Percentiles rank a stretch among this genome's conserved stretches.
Conservation (phyloP, 1,140 invertebrate species). For the Leptinotarsa texana region DNA sequence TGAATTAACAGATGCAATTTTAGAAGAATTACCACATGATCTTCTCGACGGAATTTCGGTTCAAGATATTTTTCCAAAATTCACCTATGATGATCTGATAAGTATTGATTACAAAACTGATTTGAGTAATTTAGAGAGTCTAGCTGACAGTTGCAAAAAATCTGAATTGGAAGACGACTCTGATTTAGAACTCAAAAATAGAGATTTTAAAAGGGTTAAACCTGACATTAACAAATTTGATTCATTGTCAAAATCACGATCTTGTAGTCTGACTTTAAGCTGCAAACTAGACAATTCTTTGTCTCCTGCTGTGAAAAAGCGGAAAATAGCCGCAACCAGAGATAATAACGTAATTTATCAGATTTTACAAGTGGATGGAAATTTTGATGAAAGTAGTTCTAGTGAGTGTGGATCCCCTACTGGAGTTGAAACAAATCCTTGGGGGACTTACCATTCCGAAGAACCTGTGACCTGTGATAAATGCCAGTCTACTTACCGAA, state of each 20-base stretch:
- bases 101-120: slow-evolving; percentile 46
- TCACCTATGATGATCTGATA: slow-evolving; percentile 55
- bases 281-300: slow-evolving; percentile 67
- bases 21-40: slow-evolving; percentile 80
- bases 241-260: slow-evolving; percentile 55
- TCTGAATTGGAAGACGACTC: slow-evolving; percentile 49
- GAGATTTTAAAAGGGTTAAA: slow-evolving; percentile 66
- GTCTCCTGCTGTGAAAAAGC: slow-evolving; percentile 66
- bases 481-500: slow-evolving; percentile 88
- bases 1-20: slow-evolving; percentile 81
- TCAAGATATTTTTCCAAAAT: slow-evolving; percentile 74
- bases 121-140: slow-evolving; percentile 42
- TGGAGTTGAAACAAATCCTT: slow-evolving; percentile 37
- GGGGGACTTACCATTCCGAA: slow-evolving; percentile 58
- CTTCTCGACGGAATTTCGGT: slow-evolving; percentile 80
- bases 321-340: slow-evolving; percentile 63
- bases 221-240: slow-evolving; percentile 63
- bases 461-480: slow-evolving; percentile 83
- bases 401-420: slow-evolving; percentile 56
- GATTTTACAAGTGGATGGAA: slow-evolving; percentile 72
- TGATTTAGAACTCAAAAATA: slow-evolving; percentile 41
- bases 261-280: slow-evolving; percentile 70
- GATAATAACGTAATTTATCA: slow-evolving; percentile 52
- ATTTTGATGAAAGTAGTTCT: slow-evolving; percentile 66
- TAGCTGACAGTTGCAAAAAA: slow-evolving; percentile 43